Evolutionary conservation across 2,888 invertebrate genomes (phyloP).

Genomic region (Drosophila mercatorum): DNA sequence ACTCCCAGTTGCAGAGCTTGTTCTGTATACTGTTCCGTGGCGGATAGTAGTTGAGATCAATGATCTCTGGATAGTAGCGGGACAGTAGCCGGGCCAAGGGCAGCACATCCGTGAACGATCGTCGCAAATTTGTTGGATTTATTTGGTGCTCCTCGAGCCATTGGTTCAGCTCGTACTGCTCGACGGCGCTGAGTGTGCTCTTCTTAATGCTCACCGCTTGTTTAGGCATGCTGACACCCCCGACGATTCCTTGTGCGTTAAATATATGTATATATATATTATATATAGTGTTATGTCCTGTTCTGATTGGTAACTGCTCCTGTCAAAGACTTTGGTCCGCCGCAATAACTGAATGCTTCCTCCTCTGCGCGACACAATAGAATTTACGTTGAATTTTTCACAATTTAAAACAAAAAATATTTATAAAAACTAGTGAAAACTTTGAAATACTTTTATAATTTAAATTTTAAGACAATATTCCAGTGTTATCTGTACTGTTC

Average conservation of each 20-base stretch:
- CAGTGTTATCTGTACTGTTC: conserved; percentile 27
- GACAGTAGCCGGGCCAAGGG: conserved; percentile 89
- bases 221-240: conserved; percentile 24
- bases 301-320: neutral
- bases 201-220: conserved; percentile 15
- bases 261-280: neutral
- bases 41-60: conserved; percentile 91
- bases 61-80: conserved; percentile 89
- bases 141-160: conserved; percentile 49
- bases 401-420: conserved; percentile 2
- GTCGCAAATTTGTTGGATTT: conserved; percentile 84
- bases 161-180: conserved; percentile 48
- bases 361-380: neutral
- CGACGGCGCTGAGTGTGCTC: conserved; percentile 27
- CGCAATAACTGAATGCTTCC: neutral
- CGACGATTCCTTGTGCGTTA: neutral
- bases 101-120: conserved; percentile 90
- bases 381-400: neutral
- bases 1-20: conserved; percentile 91
- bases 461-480: conserved; percentile 27
- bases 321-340: neutral
- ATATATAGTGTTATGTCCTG: neutral
- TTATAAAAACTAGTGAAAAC: neutral
- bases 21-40: conserved; percentile 88
- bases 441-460: conserved; percentile 15